Conservation (phyloP, 2,888 invertebrate genomes). For the Dryocosmus kuriphilus region DNA sequence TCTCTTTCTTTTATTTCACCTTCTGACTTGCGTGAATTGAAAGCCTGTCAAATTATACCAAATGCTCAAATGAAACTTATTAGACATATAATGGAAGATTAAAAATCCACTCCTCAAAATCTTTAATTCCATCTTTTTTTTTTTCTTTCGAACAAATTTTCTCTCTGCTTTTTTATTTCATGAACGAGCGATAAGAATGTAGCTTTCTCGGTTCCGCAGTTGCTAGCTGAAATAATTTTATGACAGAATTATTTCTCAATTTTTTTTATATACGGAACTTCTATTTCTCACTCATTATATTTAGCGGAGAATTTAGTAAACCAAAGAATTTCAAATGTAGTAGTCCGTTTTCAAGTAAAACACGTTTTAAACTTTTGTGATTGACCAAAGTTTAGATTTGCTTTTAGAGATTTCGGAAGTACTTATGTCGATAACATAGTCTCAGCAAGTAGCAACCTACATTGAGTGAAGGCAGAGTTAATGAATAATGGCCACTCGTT, state of each 20-base stretch:
- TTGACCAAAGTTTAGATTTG: too few relatives aligned
- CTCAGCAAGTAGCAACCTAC: conserved; percentile 16
- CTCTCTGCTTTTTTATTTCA: conserved; percentile 28
- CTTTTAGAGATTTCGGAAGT: not conserved
- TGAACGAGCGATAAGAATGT: not conserved
- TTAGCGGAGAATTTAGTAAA: too few relatives aligned
- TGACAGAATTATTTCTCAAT: not conserved
- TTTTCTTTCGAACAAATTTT: conserved; percentile 39
- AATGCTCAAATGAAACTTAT: conserved; percentile 31
- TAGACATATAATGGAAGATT: conserved; percentile 56
- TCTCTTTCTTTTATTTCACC: conserved; percentile 30
- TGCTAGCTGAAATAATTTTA: not conserved
- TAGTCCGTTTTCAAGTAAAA: too few relatives aligned
- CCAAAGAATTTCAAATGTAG: too few relatives aligned
- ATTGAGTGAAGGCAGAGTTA: conserved; percentile 13
- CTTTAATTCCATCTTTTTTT: conserved; percentile 9
- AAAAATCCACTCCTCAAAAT: conserved; percentile 32
- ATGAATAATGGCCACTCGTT: conserved; percentile 23
- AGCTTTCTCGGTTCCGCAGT: conserved; percentile 46
- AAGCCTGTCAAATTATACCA: conserved; percentile 27
- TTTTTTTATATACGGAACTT: not conserved
- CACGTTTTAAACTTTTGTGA: too few relatives aligned
- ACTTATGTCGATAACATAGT: not conserved
- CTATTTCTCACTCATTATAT: not conserved
- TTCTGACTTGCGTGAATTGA: conserved; percentile 31